A percentile compares a stretch with the other conserved stretches of the same genome.
Conservation (phyloP, 2,113 vertebrate species). For the Cyrtonyx montezumae region DNA sequence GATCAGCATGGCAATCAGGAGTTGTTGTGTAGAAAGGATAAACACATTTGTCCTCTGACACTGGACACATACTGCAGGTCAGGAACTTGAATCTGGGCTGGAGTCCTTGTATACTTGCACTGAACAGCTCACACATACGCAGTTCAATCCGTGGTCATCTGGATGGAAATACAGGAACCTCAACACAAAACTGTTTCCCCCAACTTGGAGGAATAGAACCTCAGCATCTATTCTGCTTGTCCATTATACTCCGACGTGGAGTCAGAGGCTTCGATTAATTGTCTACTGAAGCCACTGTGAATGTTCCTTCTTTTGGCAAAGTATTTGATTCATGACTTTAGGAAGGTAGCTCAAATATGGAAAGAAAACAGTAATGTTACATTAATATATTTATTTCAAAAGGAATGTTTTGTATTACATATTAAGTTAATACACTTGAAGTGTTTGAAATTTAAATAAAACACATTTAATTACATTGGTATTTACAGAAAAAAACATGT, state of each 20-base stretch:
- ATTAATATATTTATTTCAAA: constrained; percentile 27
- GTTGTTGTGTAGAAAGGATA: not conserved
- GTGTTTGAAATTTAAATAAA: constrained; percentile 16
- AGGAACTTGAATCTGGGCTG: not conserved
- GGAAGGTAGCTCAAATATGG: not conserved
- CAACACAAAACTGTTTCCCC: not conserved
- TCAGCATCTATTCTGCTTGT: not conserved
- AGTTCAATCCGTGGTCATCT: rapidly evolving
- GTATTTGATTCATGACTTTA: not conserved
- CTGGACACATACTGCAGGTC: not conserved
- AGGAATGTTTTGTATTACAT: not conserved
- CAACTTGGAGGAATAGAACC: not conserved
- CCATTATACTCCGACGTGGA: not conserved
- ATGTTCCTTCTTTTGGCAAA: not conserved
- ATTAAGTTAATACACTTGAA: constrained; percentile 10
- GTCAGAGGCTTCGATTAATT: not conserved
- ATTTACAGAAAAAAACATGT: constrained; percentile 48
- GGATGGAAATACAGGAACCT: not conserved
- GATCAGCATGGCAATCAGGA: rapidly evolving
- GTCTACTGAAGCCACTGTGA: not conserved
- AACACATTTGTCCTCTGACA: not conserved
- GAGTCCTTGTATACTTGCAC: not conserved
- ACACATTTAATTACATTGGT: constrained; percentile 24
- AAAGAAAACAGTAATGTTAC: not conserved
- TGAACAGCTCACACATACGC: rapidly evolving